Conservation (phyloP, 2,888 invertebrate genomes). For the Laothoe populi region DNA sequence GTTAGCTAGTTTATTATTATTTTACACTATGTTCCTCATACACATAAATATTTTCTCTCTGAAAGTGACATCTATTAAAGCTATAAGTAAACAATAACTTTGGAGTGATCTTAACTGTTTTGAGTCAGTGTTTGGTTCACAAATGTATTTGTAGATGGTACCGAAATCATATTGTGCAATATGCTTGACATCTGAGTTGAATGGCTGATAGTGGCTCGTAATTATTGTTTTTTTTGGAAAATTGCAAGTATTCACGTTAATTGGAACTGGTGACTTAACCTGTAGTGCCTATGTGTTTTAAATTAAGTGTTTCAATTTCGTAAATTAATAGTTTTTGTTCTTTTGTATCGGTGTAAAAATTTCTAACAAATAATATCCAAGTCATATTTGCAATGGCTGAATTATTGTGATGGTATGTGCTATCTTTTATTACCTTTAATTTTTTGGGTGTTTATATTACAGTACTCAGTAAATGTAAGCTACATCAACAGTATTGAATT, state of each 20-base stretch:
- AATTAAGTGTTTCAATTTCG: conserved; percentile 3
- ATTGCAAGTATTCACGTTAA: conserved; percentile 40
- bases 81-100: background rate
- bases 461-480: background rate
- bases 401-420: conserved; percentile 56
- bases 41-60: no score
- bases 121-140: conserved; percentile 26
- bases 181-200: conserved; percentile 62
- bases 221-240: conserved; percentile 55
- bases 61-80: conserved; percentile 2
- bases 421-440: conserved; percentile 36
- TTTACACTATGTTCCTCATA: no score
- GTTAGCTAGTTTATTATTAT: no score
- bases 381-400: conserved; percentile 61
- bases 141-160: conserved; percentile 57
- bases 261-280: conserved; percentile 32
- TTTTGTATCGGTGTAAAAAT: conserved; percentile 31
- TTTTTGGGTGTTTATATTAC: conserved; percentile 8
- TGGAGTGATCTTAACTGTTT: background rate
- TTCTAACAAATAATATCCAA: conserved; percentile 50
- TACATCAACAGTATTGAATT: background rate
- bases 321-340: background rate
- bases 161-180: conserved; percentile 39
- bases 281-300: conserved; percentile 37
- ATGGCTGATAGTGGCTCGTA: conserved; percentile 70